Evolutionary conservation across 2,888 invertebrate genomes (phyloP).

Genomic region (Tryphoninae sp.): DNA sequence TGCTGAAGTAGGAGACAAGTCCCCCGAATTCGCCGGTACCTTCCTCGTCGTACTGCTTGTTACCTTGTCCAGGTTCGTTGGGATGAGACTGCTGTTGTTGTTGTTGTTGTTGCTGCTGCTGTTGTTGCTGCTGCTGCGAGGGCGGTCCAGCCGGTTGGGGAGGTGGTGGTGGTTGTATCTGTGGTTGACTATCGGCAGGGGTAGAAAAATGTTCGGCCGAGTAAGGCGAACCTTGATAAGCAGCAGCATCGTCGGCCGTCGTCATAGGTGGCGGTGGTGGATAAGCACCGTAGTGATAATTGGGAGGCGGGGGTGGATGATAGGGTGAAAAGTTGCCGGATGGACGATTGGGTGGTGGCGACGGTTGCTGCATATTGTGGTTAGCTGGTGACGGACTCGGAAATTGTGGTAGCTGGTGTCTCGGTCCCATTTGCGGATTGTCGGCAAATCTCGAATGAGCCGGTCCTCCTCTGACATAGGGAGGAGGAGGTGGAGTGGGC

Average conservation of each 20-base stretch:
- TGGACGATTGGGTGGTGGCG: constrained; percentile 78
- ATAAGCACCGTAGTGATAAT: constrained; percentile 81
- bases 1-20: constrained; percentile 95
- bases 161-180: constrained; percentile 66
- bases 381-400: constrained; percentile 74
- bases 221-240: constrained; percentile 81
- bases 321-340: constrained; percentile 81
- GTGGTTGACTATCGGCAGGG: constrained; percentile 70
- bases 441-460: constrained; percentile 77
- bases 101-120: constrained; percentile 22
- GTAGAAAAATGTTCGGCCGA: constrained; percentile 69
- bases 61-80: constrained; percentile 72
- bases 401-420: constrained; percentile 77
- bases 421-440: constrained; percentile 63
- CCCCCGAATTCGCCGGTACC: constrained; percentile 92
- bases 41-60: constrained; percentile 83
- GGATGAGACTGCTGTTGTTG: constrained; percentile 52
- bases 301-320: constrained; percentile 82
- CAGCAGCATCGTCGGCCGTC: constrained; percentile 79
- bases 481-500: constrained; percentile 75
- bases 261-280: constrained; percentile 81
- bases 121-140: constrained; percentile 45
- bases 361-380: constrained; percentile 78
- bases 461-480: constrained; percentile 78
- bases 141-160: constrained; percentile 67